A percentile compares a stretch with the other conserved stretches of the same genome.
Evolutionary conservation across 2,113 vertebrate genomes (phyloP).

Genomic region (Sylvietta virens): DNA sequence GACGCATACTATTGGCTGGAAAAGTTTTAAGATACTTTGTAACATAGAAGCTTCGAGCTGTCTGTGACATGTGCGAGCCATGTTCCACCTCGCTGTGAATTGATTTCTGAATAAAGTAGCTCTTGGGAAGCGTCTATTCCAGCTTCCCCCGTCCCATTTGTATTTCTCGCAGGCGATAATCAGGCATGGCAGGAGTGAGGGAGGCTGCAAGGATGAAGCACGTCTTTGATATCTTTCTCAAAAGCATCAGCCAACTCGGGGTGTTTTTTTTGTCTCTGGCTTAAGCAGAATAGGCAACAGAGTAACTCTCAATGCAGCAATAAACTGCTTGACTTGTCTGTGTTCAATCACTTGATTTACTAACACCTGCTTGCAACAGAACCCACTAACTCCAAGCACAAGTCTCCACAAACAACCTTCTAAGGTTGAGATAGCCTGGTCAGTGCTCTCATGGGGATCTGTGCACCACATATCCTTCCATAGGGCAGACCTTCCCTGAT

Average conservation of each 20-base stretch:
- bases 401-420: neutral
- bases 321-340: neutral
- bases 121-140: too few relatives aligned
- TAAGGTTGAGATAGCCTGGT: neutral
- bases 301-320: neutral
- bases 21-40: too few relatives aligned
- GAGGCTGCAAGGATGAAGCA: neutral
- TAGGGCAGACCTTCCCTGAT: neutral
- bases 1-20: too few relatives aligned
- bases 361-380: neutral
- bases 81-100: too few relatives aligned
- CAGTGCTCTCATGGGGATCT: neutral
- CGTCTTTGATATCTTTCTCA: neutral
- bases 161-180: too few relatives aligned
- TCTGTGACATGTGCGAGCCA: too few relatives aligned
- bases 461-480: too few relatives aligned
- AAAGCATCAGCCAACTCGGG: rapidly evolving
- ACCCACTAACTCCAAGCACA: neutral
- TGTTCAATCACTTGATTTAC: neutral
- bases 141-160: too few relatives aligned
- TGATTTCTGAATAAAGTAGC: too few relatives aligned
- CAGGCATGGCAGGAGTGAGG: neutral
- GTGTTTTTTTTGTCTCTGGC: neutral
- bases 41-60: too few relatives aligned
- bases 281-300: neutral